Conservation (phyloP, 2,113 vertebrate genomes). For the Catharus bicknelli region DNA sequence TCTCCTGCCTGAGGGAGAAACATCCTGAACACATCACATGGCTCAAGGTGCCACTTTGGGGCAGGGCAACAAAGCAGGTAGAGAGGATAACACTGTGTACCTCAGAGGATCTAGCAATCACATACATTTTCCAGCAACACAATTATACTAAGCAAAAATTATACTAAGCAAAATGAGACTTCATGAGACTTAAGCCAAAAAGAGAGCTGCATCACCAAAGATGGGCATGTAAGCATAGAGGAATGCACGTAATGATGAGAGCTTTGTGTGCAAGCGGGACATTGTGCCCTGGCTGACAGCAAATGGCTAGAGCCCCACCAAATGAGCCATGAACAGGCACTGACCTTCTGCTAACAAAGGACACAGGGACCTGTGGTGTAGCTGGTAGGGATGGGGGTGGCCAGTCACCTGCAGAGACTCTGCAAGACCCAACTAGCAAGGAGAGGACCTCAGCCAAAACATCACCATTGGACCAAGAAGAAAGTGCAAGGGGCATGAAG, state of each 20-base stretch:
- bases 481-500: neutral
- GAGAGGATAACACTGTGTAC: neutral
- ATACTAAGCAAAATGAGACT: neutral
- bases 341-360: neutral
- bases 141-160: neutral
- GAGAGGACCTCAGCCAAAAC: neutral
- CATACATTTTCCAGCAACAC: neutral
- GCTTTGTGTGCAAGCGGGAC: neutral
- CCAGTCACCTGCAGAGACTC: neutral
- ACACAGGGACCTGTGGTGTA: neutral
- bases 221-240: neutral
- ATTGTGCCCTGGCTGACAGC: neutral
- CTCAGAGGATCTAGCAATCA: neutral
- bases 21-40: rapidly evolving
- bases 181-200: neutral
- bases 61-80: neutral
- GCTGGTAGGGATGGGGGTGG: no score
- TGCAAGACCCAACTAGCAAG: neutral
- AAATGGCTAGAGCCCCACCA: neutral
- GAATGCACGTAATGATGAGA: neutral
- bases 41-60: no score
- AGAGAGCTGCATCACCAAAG: neutral
- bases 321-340: neutral
- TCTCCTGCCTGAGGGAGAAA: neutral
- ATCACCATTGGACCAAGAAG: neutral